A percentile compares a stretch with the other conserved stretches of the same genome.
Conservation (phyloP, 92 coral and sea anemone genomes). For the Parazoanthus darwini region DNA sequence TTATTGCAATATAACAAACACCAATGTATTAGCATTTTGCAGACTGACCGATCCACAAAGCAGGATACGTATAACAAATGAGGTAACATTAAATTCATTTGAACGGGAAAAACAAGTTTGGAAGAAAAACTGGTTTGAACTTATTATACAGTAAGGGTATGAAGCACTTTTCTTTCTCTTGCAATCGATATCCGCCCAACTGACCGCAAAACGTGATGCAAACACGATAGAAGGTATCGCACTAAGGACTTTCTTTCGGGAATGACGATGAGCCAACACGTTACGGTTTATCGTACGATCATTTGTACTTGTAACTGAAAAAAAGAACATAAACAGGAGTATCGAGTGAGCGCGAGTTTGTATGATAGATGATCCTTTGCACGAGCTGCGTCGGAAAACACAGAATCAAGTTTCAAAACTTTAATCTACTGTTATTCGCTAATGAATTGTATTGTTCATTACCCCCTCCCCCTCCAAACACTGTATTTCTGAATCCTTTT, state of each 20-base stretch:
- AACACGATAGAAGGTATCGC: neutral
- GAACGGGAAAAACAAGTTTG: neutral
- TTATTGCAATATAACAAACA: conserved; percentile 3
- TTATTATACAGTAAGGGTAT: neutral
- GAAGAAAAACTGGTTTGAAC: neutral
- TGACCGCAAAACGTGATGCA: neutral
- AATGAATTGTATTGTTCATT: no score
- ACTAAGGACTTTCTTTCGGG: neutral
- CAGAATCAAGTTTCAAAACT: neutral
- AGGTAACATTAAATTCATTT: neutral
- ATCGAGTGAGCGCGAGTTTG: neutral
- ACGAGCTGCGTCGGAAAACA: neutral
- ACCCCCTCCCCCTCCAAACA: neutral
- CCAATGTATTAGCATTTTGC: neutral
- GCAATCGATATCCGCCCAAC: neutral
- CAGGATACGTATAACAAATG: neutral
- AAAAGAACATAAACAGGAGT: neutral
- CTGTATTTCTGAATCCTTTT: neutral
- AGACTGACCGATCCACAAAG: neutral
- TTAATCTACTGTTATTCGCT: neutral
- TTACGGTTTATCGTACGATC: neutral
- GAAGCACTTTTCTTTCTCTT: neutral
- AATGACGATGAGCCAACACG: neutral
- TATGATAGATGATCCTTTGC: neutral
- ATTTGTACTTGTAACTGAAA: neutral